A percentile compares a stretch with the other conserved stretches of the same genome.
Evolutionary conservation across 2,113 vertebrate genomes (phyloP).

Genomic region (Hippocampus zosterae): DNA sequence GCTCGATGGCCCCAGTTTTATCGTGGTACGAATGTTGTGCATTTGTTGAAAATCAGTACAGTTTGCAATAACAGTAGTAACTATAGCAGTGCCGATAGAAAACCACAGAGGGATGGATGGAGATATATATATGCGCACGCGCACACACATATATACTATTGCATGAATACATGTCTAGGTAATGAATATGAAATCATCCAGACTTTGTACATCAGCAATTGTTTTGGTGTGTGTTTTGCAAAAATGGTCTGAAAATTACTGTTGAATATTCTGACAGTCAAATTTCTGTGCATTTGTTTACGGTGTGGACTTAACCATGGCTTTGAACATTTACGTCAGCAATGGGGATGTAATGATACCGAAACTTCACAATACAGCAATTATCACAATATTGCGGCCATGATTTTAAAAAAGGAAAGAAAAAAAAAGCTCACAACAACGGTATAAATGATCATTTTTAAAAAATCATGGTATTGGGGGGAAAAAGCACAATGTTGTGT

Average conservation of each 20-base stretch:
- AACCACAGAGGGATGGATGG: slow-evolving; percentile 86
- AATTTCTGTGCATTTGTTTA: slow-evolving; percentile 82
- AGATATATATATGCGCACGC: slow-evolving; percentile 37
- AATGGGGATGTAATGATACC: too few species aligned
- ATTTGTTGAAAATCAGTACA: slow-evolving; percentile 99
- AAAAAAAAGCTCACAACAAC: too few species aligned
- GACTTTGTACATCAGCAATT: slow-evolving; percentile 82
- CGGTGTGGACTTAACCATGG: slow-evolving; percentile 88
- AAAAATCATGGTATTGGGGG: too few species aligned
- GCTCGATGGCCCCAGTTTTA: slow-evolving; percentile 97
- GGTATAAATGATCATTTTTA: too few species aligned
- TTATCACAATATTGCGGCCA: too few species aligned
- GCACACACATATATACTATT: slow-evolving; percentile 78
- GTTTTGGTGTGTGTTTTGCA: slow-evolving; percentile 79
- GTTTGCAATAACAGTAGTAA: slow-evolving; percentile 96
- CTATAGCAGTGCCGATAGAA: slow-evolving; percentile 93
- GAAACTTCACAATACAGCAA: too few species aligned
- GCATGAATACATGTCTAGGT: slow-evolving; percentile 94
- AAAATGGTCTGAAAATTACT: slow-evolving; percentile 96
- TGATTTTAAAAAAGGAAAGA: too few species aligned
- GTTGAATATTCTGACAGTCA: slow-evolving; percentile 92
- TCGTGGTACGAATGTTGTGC: slow-evolving; percentile 99
- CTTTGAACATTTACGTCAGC: slow-evolving; percentile 86
- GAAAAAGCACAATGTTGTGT: too few species aligned
- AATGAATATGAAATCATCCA: slow-evolving; percentile 71